Conservation (phyloP, 2,888 invertebrate genomes). For the Taphrorychus bicolor region DNA sequence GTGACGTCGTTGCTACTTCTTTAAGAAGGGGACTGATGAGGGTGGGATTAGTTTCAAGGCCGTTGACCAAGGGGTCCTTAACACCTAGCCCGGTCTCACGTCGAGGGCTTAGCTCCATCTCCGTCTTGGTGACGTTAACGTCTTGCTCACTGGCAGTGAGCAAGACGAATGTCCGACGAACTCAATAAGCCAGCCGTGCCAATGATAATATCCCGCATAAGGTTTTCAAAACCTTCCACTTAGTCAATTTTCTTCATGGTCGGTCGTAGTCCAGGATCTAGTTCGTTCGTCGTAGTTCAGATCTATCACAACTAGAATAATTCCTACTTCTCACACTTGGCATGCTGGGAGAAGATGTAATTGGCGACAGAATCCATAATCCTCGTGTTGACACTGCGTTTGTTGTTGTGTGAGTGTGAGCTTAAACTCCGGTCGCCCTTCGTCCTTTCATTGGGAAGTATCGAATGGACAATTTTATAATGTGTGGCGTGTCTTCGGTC, state of each 20-base stretch:
- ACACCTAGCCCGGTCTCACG: too few relatives aligned
- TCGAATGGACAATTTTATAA: too few relatives aligned
- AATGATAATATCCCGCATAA: slow-evolving; percentile 63
- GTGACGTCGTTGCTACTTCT: slow-evolving; percentile 59
- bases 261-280: slow-evolving; percentile 68
- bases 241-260: slow-evolving; percentile 70
- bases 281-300: too few relatives aligned
- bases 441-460: too few relatives aligned
- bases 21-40: slow-evolving; percentile 74
- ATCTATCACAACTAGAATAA: slow-evolving; percentile 59
- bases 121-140: too few relatives aligned
- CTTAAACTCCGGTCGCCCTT: too few relatives aligned
- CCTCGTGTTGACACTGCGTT: too few relatives aligned
- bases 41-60: slow-evolving; percentile 75
- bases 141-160: too few relatives aligned
- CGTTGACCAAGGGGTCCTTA: too few relatives aligned
- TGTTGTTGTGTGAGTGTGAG: too few relatives aligned
- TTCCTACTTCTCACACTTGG: slow-evolving; percentile 54
- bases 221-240: slow-evolving; percentile 68
- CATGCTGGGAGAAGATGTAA: slow-evolving; percentile 45
- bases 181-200: slow-evolving; percentile 50
- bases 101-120: background rate
- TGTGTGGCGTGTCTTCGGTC: too few relatives aligned
- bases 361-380: slow-evolving; percentile 46
- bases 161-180: background rate